Evolutionary conservation across 2,888 invertebrate genomes (phyloP), one percentile per base, ranked within the genome.

Genomic region (Leucoma salicis): DNA sequence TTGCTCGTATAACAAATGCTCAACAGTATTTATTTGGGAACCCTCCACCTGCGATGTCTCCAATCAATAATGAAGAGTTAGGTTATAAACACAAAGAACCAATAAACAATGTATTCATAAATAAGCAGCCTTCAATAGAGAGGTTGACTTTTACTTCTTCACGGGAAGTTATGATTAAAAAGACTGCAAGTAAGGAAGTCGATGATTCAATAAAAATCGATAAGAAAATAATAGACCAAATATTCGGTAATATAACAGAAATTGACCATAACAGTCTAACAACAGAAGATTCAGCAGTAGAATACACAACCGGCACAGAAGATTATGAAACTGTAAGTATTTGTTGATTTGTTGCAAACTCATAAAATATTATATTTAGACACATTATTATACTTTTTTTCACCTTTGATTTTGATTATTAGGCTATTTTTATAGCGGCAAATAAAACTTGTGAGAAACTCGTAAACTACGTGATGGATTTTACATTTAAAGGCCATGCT

Each of bases 241-340:
- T 63, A 39, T 59, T 60, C 14, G 46, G 36, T 18, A 13, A 43
- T 28, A 2, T 16, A 29, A 41, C 24, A 4, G 27, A 44, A 24
- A 14, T 42, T 21, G 16, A 37, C 25, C 21, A 11, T 16, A 31
- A 44, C 3, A 7, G 15, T 1, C 36, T 16, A n/a, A 51, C 50
- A 18, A 53, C 46, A 31, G 42, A 46, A 6, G 47, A 58, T 18
- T 16, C 15, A 24, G 32, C 34, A 27, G 31, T 32, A 4, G 46
- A 60, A 7, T 34, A 18, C 7, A 52, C 52, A 3, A 62, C 66
- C 10, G 58, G 40, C 46, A 53, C 48, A 12, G 47, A 31, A 4
- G 53, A 53, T 7, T 53, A 46, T 10, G 54, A 58, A 40, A 40
- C 34, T 13, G 64, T 66, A 49, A 55, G 58, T 59, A 44, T 16